Percentiles rank a stretch among this genome's conserved stretches.
phyloP scores from a whole-genome alignment of 2,113 vertebrate species.

The Daboia siamensis region DNA sequence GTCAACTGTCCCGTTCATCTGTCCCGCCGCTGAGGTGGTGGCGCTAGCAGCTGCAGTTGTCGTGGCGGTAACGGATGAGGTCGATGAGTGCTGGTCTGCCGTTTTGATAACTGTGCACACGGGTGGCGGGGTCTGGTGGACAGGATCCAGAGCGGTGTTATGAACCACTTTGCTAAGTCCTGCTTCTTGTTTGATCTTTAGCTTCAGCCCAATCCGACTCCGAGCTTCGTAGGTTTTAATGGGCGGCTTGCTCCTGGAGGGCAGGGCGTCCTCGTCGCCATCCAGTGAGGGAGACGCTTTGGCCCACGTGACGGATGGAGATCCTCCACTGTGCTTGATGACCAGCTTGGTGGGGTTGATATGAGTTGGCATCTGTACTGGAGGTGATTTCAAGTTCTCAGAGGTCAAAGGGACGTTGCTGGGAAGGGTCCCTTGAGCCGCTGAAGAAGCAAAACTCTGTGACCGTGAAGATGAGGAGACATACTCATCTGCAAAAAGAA shows the following conservation, averaged over 20 bases:
- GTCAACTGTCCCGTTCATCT: constrained; percentile 85
- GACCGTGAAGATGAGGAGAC: constrained; percentile 78
- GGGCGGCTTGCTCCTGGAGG: constrained; percentile 83
- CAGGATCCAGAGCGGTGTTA: constrained; percentile 89
- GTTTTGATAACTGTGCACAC: constrained; percentile 35
- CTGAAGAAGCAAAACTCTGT: constrained; percentile 60
- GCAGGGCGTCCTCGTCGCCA: constrained; percentile 80
- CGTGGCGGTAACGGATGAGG: constrained; percentile 46
- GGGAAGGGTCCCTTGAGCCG: constrained; percentile 20
- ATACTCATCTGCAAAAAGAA: constrained; percentile 80
- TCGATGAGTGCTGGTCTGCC: constrained; percentile 30
- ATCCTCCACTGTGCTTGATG: constrained; percentile 86
- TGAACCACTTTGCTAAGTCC: constrained; percentile 91
- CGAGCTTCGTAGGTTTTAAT: constrained; percentile 94
- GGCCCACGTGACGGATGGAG: constrained; percentile 87
- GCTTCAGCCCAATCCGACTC: constrained; percentile 86
- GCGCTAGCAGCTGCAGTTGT: constrained; percentile 30
- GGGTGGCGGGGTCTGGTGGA: constrained; percentile 70
- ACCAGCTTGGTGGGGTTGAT: constrained; percentile 85
- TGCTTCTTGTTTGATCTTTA: constrained; percentile 94
- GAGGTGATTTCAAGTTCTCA: neutral
- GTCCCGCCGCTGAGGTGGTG: constrained; percentile 54
- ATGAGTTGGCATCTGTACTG: constrained; percentile 15
- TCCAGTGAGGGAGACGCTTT: constrained; percentile 71
- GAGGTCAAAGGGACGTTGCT: constrained; percentile 11